A percentile compares a stretch with the other conserved stretches of the same genome.
phyloP scores from a whole-genome alignment of 1,140 invertebrate species.

The Aphis craccivora region DNA sequence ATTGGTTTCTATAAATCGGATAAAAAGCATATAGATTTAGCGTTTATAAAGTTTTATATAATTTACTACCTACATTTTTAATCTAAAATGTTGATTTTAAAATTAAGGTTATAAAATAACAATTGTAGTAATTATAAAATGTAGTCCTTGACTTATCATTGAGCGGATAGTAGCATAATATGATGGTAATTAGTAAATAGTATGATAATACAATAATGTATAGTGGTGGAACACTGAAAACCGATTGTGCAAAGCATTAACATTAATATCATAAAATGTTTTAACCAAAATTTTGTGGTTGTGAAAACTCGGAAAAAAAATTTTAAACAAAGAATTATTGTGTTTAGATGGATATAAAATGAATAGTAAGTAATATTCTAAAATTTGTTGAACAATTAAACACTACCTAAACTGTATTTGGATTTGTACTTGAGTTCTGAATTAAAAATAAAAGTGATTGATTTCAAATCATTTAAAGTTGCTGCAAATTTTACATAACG shows the following conservation, averaged over 20 bases:
- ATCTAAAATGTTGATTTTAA: background rate
- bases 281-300: background rate
- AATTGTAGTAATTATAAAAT: background rate
- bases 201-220: background rate
- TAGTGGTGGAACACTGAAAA: background rate
- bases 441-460: background rate
- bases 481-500: background rate
- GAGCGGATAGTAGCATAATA: background rate
- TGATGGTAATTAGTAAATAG: background rate
- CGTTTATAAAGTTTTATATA: background rate
- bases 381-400: background rate
- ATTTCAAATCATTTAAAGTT: background rate
- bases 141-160: background rate
- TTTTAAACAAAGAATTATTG: background rate
- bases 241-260: background rate
- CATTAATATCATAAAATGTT: background rate
- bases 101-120: background rate
- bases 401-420: background rate
- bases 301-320: background rate
- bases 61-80: background rate
- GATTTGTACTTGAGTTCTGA: background rate
- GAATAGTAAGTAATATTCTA: background rate
- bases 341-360: background rate
- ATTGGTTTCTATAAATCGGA: background rate
- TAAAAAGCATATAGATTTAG: background rate